Conservation (phyloP, 2,888 invertebrate species). For the Diarsia brunnea region DNA sequence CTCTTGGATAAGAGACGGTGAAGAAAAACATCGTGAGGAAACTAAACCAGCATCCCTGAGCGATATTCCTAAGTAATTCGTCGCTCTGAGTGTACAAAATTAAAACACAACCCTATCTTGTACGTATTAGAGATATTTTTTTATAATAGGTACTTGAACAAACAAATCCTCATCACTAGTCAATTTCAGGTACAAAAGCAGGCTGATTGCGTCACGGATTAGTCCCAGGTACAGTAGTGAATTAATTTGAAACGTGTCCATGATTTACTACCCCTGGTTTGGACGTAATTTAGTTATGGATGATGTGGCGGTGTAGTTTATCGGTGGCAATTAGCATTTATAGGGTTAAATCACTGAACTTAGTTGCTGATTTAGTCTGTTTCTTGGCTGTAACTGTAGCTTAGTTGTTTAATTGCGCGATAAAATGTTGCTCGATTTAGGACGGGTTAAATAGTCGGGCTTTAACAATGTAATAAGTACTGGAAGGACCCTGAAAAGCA, state of each 20-base stretch:
- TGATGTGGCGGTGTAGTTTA: conserved; percentile 79
- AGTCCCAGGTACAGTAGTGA: conserved; percentile 80
- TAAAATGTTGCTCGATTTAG: conserved; percentile 19
- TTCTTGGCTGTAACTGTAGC: conserved; percentile 6
- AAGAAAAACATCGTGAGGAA: no score
- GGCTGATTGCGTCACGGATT: conserved; percentile 79
- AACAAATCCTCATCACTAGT: conserved; percentile 47
- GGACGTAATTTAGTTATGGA: conserved; percentile 82
- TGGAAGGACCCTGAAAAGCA: neutral
- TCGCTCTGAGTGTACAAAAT: no score
- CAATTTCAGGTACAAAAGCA: conserved; percentile 77
- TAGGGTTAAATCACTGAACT: conserved; percentile 64
- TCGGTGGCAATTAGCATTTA: conserved; percentile 78
- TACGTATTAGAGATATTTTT: neutral
- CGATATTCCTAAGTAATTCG: no score
- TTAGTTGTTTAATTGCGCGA: conserved; percentile 19
- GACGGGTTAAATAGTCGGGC: neutral
- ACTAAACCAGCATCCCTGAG: no score
- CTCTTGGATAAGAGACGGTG: no score
- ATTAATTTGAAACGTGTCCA: conserved; percentile 87
- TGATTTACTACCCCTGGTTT: conserved; percentile 83
- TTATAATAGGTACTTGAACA: conserved; percentile 1
- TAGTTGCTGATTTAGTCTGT: conserved; percentile 24
- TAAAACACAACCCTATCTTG: no score
- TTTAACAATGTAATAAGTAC: neutral